Percentiles rank a stretch among this genome's conserved stretches.
Conservation (phyloP, 2,113 vertebrate genomes). For the Hystrix cristata region DNA sequence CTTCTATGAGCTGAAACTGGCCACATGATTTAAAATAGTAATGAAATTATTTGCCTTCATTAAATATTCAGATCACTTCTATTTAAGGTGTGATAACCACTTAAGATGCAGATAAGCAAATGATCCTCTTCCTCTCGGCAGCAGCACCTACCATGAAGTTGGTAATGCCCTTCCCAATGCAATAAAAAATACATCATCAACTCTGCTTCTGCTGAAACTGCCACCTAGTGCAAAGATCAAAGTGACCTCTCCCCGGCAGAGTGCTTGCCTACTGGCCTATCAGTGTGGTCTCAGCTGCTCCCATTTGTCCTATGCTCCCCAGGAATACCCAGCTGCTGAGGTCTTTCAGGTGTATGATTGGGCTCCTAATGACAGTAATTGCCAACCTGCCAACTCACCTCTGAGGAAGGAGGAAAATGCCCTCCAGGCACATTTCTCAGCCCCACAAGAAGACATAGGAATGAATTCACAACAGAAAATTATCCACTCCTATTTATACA, state of each 20-base stretch:
- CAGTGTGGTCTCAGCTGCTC: conserved; percentile 13
- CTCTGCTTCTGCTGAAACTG: conserved; percentile 51
- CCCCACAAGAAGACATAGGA: conserved; percentile 49
- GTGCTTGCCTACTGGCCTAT: background rate
- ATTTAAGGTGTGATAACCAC: background rate
- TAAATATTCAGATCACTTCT: conserved; percentile 7
- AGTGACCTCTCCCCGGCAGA: conserved; percentile 22
- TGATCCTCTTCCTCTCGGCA: conserved; percentile 9
- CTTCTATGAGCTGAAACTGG: background rate
- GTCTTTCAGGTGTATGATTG: background rate
- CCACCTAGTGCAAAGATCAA: conserved; percentile 68
- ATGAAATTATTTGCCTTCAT: background rate
- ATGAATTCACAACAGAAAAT: conserved; percentile 47
- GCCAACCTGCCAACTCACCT: conserved; percentile 64
- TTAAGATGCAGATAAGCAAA: conserved; percentile 30
- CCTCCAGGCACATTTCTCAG: conserved; percentile 72
- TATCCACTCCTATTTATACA: background rate
- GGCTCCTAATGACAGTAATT: conserved; percentile 60
- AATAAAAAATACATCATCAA: background rate
- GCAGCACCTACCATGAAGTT: background rate
- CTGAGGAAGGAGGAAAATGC: conserved; percentile 67
- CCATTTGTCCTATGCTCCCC: background rate
- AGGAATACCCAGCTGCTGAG: background rate
- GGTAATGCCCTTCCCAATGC: background rate
- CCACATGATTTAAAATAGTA: background rate